Evolutionary conservation across 2,888 invertebrate genomes (phyloP), one percentile per base, ranked within the genome.

Genomic region (Bugulina stolonifera): DNA sequence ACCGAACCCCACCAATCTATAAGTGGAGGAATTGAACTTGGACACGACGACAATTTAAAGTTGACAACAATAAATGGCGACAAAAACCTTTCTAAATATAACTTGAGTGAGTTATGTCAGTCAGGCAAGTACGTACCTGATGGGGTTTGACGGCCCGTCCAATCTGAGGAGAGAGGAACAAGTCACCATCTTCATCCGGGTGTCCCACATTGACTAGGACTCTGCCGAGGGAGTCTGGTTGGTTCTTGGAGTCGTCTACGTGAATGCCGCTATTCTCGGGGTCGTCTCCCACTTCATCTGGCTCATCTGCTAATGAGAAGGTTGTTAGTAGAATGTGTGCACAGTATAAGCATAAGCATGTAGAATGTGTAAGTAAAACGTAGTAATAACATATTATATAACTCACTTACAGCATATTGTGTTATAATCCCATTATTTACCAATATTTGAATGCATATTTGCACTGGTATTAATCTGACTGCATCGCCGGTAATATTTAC

Each of bases 141-240:
- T 97, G 97, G 0, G 96, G 95, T 86, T 97, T 97, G 73, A 97
- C 94, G 72, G 92, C 89, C 77, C 91, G 88, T 0, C 94, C 91
- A 71, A 97, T 91, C 74, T 86, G 95, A 0, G 94, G 93, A 0
- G 95, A 93, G 73, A 97, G 87, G 84, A 91, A 97, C 76, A 97
- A 91, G 80, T 95, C 95, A 23, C 91, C 90, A 81, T 97, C 97
- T 72, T 89, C 90, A 73, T 92, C 91, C 0, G 93, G 91, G 84
- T 96, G 96, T 5, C 94, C 95, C 32, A 96, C 90, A 84, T 97
- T 97, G 71, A 97, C 91, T 75, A 94, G 87, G 22, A 97, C 95
- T 29, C 94, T 88, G 0, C 97, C 97, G 81, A 92, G 89, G 75
- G 92, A 92, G 84, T 97, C 95, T 0, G 93, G 93, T 76, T 91